Evolutionary conservation across 2,797 vertebrate genomes (phyloP).

Genomic region (Phalanger gymnotis): DNA sequence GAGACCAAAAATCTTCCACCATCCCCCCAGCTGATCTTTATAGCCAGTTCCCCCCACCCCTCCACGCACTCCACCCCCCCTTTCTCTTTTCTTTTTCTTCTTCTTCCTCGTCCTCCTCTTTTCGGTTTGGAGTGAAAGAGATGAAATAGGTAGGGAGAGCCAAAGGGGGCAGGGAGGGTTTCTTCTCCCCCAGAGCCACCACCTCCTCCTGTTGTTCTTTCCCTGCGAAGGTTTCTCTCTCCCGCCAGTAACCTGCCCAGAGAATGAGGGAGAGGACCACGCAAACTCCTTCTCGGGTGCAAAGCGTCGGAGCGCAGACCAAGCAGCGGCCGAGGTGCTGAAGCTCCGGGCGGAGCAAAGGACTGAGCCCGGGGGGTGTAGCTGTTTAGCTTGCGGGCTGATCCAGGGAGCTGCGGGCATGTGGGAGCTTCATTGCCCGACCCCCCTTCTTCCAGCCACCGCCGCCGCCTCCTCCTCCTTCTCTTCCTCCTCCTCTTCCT

Average conservation of each 20-base stretch:
- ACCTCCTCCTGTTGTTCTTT: conserved; percentile 49
- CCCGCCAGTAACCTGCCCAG: conserved; percentile 43
- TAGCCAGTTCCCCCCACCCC: conserved; percentile 74
- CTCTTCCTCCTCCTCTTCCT: background rate
- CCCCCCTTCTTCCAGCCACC: conserved; percentile 61
- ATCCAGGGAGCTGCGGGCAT: conserved; percentile 67
- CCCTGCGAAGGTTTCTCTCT: conserved; percentile 39
- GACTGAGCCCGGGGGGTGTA: conserved; percentile 45
- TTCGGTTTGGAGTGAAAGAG: conserved; percentile 60
- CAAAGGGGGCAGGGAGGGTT: conserved; percentile 58
- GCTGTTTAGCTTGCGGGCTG: conserved; percentile 63
- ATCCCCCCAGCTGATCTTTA: conserved; percentile 79
- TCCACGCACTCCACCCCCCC: conserved; percentile 77
- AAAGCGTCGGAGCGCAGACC: conserved; percentile 57
- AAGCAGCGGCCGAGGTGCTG: conserved; percentile 54
- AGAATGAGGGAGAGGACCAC: conserved; percentile 32
- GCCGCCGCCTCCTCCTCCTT: conserved; percentile 33
- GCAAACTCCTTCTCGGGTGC: conserved; percentile 71
- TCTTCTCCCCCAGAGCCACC: conserved; percentile 38
- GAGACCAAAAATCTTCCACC: conserved; percentile 79
- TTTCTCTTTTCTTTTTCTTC: conserved; percentile 71
- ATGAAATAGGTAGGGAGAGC: conserved; percentile 60
- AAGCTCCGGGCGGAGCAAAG: conserved; percentile 39
- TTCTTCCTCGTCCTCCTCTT: conserved; percentile 74
- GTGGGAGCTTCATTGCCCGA: conserved; percentile 75